phyloP scores from a whole-genome alignment of 2,797 vertebrate genomes.

The Numenius phaeopus region DNA sequence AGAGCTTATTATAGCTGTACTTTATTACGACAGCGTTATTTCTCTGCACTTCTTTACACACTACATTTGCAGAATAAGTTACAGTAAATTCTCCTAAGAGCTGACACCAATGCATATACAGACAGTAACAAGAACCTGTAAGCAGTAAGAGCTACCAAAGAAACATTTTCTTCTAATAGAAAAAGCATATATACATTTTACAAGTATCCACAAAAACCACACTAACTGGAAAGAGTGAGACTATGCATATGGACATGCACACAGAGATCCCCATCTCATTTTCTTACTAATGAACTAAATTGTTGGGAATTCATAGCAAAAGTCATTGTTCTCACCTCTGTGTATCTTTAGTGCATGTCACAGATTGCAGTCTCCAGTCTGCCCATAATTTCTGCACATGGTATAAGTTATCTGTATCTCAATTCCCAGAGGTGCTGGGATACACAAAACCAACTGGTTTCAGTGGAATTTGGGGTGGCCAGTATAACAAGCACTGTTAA shows the following conservation, averaged over 20 bases:
- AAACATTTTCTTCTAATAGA: not conserved
- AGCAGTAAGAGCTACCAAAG: not conserved
- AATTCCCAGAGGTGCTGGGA: not conserved
- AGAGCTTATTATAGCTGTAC: not conserved
- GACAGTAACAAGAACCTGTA: not conserved
- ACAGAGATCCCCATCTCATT: not conserved
- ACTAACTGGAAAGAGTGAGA: not conserved
- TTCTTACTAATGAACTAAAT: not conserved
- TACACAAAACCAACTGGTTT: not conserved
- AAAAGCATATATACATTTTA: not conserved
- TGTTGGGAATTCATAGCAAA: not conserved
- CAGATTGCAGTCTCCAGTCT: not conserved
- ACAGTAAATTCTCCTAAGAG: not conserved
- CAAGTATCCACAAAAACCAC: not conserved
- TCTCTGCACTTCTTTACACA: not conserved
- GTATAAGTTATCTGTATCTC: not conserved
- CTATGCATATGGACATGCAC: accelerated
- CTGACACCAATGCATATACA: not conserved
- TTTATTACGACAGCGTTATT: not conserved
- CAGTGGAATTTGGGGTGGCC: not conserved
- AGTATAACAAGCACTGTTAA: not conserved
- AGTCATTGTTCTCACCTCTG: not conserved
- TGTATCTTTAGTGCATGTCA: not conserved
- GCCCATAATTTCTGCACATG: not conserved
- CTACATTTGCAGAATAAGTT: not conserved